phyloP scores from a whole-genome alignment of 2,113 vertebrate genomes.

The Actinemys pallida region DNA sequence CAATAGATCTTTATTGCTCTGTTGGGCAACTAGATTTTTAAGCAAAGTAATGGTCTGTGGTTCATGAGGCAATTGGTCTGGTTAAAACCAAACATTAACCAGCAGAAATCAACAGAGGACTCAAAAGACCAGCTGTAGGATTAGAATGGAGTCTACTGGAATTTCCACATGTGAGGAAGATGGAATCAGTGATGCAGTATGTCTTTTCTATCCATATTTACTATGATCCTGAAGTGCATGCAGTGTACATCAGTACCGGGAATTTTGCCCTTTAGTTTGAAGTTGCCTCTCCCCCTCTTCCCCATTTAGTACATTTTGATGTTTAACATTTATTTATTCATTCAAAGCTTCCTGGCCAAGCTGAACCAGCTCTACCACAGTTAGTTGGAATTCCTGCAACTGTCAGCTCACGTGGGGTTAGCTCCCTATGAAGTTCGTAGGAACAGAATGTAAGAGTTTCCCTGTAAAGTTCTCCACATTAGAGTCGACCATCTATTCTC shows the following conservation, averaged over 20 bases:
- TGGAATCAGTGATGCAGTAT: accelerated
- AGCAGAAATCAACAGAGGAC: background rate
- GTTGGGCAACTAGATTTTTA: background rate
- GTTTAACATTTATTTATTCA: too few relatives aligned
- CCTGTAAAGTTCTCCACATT: background rate
- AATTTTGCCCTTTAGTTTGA: background rate
- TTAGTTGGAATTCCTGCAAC: background rate
- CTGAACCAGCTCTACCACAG: background rate
- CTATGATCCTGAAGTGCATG: background rate
- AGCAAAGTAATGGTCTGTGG: background rate
- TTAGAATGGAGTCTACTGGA: background rate
- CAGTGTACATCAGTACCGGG: accelerated
- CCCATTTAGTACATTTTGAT: background rate
- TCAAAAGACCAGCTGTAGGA: background rate
- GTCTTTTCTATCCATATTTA: background rate
- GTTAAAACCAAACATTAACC: background rate
- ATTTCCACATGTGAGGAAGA: background rate
- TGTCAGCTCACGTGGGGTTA: background rate
- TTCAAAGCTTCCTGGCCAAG: background rate
- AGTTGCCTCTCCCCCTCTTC: background rate
- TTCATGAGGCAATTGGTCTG: background rate
- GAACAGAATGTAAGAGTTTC: background rate
- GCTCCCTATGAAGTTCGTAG: background rate
- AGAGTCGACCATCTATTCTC: conserved; percentile 12
- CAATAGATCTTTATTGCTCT: background rate